Base-by-base conservation (phyloP, 92 coral and sea anemone species). In the Nematostella vectensis region DNA sequence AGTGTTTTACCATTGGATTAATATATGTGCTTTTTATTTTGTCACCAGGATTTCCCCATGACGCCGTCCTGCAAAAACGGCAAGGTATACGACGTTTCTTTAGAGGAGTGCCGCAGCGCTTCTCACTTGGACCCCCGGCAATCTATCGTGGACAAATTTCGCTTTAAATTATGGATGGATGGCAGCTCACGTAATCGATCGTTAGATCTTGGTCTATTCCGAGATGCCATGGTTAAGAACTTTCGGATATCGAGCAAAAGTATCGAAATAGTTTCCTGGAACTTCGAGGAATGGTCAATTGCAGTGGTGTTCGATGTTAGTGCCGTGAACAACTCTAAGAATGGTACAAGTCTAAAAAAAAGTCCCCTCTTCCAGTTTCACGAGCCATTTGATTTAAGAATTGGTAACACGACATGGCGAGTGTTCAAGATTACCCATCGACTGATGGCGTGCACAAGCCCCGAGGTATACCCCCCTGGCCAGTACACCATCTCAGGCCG, bases 101-200 rank as follows among this genome's bases (percentile, higher is more conserved):
- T 78, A 26, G 82, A 75, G 58, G 57, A 65, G 25, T 75, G 82
- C 58, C 82, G 76, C 18, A 44, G 2, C 38, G 79, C 59, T 2
- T 31, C 27, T 16, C 11, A 25, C 16, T 47, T 54, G 15, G 63
- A 62, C 36, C 84, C 84, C 27, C 9, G 51, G 8, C 55, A 59
- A 19, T 56, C 79, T 0, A 57, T 56, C 27, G 69, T 57, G 4
- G 69, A 71, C 43, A 71, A 51, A 30, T 78, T 54, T 36, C 72
- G 61, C 0, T 25, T 70, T 48, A 63, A 55, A 18, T 42, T 72
- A 25, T 78, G 85, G 79, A 11, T 75, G 25, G 29, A 51, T 11
- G 17, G 29, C 3, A 16, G 10, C 13, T 8, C 25, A 1, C 21
- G 11, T 11, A 13, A 13, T 3, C 8, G 10, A 9, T 17, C 4